Evolutionary conservation across 2,797 vertebrate genomes (phyloP).

Genomic region (Protonibea diacanthus): DNA sequence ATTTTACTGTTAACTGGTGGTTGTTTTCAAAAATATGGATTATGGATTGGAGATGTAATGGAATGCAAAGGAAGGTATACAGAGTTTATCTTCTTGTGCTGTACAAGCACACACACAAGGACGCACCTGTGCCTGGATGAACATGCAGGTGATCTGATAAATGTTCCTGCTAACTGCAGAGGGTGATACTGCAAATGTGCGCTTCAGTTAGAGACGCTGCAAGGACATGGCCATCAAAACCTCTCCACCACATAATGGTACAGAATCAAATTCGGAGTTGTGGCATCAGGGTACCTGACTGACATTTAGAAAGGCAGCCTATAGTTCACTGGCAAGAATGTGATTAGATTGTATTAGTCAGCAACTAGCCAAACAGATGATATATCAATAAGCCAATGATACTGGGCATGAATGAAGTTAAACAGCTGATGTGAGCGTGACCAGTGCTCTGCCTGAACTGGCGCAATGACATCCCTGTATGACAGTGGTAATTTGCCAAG

Average conservation of each 20-base stretch:
- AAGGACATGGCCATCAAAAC: slow-evolving; percentile 12
- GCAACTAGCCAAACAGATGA: background rate
- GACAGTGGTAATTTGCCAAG: background rate
- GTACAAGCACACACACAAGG: background rate
- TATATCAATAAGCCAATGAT: background rate
- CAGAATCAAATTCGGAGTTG: background rate
- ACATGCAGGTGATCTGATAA: slow-evolving; percentile 25
- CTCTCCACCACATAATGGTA: background rate
- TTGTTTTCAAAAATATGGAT: background rate
- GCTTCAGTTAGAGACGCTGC: slow-evolving; percentile 13
- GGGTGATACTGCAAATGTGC: background rate
- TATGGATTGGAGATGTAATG: background rate
- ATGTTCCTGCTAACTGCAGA: slow-evolving; percentile 5
- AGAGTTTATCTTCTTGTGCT: background rate
- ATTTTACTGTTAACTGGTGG: background rate
- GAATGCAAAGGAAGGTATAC: background rate
- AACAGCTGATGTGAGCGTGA: background rate
- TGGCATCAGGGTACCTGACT: no score
- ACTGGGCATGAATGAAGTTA: background rate
- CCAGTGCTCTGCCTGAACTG: background rate
- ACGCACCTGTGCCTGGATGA: background rate
- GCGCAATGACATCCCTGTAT: background rate
- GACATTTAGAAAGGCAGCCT: background rate
- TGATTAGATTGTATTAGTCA: background rate
- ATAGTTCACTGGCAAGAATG: background rate